phyloP scores from a whole-genome alignment of 1,140 invertebrate species.

The Nasonia longicornis region DNA sequence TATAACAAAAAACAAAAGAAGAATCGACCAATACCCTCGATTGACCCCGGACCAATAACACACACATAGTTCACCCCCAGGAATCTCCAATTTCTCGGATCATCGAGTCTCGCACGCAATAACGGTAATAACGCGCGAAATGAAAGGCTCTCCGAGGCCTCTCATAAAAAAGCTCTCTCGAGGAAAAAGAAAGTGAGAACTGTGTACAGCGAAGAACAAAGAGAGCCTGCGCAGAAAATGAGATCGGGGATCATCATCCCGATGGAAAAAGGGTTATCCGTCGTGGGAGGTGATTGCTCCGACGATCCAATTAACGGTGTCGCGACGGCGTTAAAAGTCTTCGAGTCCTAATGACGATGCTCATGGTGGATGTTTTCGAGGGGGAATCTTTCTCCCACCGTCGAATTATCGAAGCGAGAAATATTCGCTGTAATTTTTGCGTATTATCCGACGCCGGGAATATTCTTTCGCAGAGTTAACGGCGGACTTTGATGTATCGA shows the following conservation, averaged over 20 bases:
- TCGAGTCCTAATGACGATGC: background rate
- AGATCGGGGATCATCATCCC: slow-evolving; percentile 15
- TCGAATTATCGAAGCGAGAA: no score
- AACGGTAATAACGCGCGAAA: background rate
- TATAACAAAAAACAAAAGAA: no score
- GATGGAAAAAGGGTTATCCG: slow-evolving; percentile 20
- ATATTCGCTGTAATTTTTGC: no score
- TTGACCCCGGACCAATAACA: no score
- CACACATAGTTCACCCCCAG: background rate
- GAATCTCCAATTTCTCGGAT: slow-evolving; percentile 3
- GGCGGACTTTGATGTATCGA: no score
- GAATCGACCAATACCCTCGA: no score
- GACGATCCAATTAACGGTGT: slow-evolving; percentile 10
- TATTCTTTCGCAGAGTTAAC: no score
- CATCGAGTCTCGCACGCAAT: background rate
- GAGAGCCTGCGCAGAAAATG: background rate
- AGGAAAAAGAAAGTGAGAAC: background rate
- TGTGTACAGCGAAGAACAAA: background rate
- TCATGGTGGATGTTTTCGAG: background rate
- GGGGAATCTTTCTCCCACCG: background rate
- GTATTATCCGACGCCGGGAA: no score
- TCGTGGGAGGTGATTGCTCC: slow-evolving; percentile 8
- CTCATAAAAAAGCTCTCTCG: background rate
- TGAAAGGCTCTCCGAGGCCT: background rate
- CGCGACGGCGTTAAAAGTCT: background rate